Evolutionary conservation across 2,888 invertebrate genomes (phyloP).

Genomic region (Ichneumoninae sp.): DNA sequence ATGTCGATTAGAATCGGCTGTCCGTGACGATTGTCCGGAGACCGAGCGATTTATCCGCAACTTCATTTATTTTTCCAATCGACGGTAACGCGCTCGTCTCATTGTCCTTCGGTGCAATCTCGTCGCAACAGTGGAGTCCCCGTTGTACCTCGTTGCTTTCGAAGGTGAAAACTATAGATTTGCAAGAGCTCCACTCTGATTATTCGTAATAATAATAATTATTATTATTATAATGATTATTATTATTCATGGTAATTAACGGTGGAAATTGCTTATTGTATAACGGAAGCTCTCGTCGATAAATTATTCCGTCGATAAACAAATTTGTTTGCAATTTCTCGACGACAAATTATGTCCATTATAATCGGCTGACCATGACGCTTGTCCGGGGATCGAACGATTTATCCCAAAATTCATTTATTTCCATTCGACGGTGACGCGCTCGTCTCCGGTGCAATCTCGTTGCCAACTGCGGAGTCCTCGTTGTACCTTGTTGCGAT

Average conservation of each 20-base stretch:
- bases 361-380: neutral
- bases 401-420: constrained; percentile 11
- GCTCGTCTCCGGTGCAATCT: neutral
- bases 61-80: constrained; percentile 14
- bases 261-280: too few relatives aligned
- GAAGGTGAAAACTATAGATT: constrained; percentile 32
- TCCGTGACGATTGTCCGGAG: neutral
- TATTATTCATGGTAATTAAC: too few relatives aligned
- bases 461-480: constrained; percentile 21
- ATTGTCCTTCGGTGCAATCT: neutral
- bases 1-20: neutral
- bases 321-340: neutral
- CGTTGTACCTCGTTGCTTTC: constrained; percentile 16
- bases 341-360: neutral
- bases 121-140: constrained; percentile 21
- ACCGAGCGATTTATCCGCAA: constrained; percentile 6
- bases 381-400: neutral
- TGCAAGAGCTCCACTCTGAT: neutral
- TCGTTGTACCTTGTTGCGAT: constrained; percentile 13
- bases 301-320: neutral
- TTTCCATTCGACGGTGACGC: neutral
- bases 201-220: too few relatives aligned
- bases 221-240: too few relatives aligned
- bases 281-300: too few relatives aligned
- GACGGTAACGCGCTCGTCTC: neutral